Evolutionary conservation across 1,140 invertebrate species (phyloP).

Genomic region (Matsumurasca onukii): DNA sequence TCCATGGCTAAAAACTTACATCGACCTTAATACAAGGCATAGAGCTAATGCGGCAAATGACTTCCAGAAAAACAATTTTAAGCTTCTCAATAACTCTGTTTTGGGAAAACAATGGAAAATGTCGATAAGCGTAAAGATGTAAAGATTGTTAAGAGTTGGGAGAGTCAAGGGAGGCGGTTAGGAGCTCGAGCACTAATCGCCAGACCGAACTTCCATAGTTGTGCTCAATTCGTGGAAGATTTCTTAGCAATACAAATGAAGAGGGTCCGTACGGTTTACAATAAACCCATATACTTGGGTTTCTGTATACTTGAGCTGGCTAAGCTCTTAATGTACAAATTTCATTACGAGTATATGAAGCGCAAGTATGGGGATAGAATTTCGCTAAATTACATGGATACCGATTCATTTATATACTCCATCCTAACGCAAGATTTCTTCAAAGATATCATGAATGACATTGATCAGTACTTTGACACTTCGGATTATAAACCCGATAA

Average conservation of each 20-base stretch:
- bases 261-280: not conserved
- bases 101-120: conserved; percentile 54
- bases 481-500: conserved; percentile 42
- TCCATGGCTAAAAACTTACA: conserved; percentile 50
- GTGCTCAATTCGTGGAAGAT: not conserved
- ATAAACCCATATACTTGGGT: not conserved
- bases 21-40: conserved; percentile 49
- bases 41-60: conserved; percentile 46
- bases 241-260: not conserved
- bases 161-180: not conserved
- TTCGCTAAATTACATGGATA: conserved; percentile 29
- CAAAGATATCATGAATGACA: conserved; percentile 36
- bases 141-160: conserved; percentile 44
- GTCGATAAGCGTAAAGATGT: too few species aligned
- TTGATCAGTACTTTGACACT: conserved; percentile 43
- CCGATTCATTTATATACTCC: conserved; percentile 31
- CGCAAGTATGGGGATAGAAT: conserved; percentile 28
- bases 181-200: not conserved
- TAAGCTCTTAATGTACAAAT: not conserved
- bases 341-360: not conserved
- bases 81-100: conserved; percentile 50
- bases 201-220: not conserved
- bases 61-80: conserved; percentile 52
- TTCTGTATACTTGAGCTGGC: too few species aligned
- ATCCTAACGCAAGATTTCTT: conserved; percentile 39